Evolutionary conservation across 2,113 vertebrate genomes (phyloP), one percentile per base, ranked within the genome.

Genomic region (Taxidea taxus): DNA sequence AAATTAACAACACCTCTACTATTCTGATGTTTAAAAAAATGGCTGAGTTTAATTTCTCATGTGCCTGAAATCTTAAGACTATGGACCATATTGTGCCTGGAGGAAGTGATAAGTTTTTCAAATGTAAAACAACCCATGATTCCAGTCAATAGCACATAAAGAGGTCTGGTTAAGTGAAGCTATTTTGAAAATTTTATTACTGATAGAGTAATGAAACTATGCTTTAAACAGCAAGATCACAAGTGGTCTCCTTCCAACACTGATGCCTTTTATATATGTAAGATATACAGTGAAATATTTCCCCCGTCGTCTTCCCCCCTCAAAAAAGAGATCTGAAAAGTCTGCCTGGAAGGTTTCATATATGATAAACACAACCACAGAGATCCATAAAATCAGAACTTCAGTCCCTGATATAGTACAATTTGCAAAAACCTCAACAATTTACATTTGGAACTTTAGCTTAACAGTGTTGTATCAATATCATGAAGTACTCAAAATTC

Each of bases 61-160:
- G n/a, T 82, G 29, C 87, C 6, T 13, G 44, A 47, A 0, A 86
- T n/a, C 64, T 84, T 91, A 88, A 77, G 77, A 94, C 89, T 77
- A 91, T 47, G 11, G 47, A 84, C 14, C 27, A 78, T 77, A 97
- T 0, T 51, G 7, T 51, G 29, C n/a, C 16, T 81, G 27, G 16
- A 92, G 21, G 34, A 94, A 94, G 25, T 81, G 83, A 5, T 54
- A 70, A 91, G 44, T 21, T 87, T 88, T 91, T 83, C 91, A 87
- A 58, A 68, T 64, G 60, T 80, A 95, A 93, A 91, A 91, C 56
- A 95, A 88, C 9, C 13, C 47, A 84, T 3, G n/a, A 56, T 70
- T 93, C 37, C 70, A 21, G 44, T 87, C 58, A 93, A 77, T 0
- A 82, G 37, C 60, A 96, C 90, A 86, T 54, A 86, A 0, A 85